Conservation (phyloP, 2,113 vertebrate species). For the Polypterus senegalus region DNA sequence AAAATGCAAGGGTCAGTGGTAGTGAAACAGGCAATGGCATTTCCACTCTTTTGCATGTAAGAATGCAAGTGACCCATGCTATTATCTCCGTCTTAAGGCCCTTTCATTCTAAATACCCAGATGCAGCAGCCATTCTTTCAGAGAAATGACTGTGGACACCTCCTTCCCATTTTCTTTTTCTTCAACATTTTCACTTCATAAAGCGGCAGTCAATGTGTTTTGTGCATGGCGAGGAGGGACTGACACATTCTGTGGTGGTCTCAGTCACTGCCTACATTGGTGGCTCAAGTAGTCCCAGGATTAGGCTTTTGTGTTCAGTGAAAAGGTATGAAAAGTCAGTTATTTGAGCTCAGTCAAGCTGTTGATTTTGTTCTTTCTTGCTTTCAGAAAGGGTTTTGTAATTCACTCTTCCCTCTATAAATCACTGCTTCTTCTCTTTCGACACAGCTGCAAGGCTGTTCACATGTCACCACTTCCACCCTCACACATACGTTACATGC, state of each 20-base stretch:
- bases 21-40: slow-evolving; percentile 71
- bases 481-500: not conserved
- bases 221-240: slow-evolving; percentile 71
- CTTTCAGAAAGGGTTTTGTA: slow-evolving; percentile 64
- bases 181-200: slow-evolving; percentile 86
- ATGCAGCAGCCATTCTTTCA: slow-evolving; percentile 60
- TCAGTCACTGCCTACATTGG: slow-evolving; percentile 73
- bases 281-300: slow-evolving; percentile 89
- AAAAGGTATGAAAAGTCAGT: slow-evolving; percentile 98
- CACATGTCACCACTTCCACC: slow-evolving; percentile 24
- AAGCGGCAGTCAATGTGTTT: slow-evolving; percentile 91
- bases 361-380: slow-evolving; percentile 68
- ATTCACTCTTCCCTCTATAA: slow-evolving; percentile 66
- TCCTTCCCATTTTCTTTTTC: slow-evolving; percentile 76
- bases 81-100: slow-evolving; percentile 61
- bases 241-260: slow-evolving; percentile 84
- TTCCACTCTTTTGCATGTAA: slow-evolving; percentile 58
- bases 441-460: slow-evolving; percentile 44
- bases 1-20: slow-evolving; percentile 77
- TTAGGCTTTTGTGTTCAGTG: slow-evolving; percentile 83
- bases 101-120: slow-evolving; percentile 79
- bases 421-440: slow-evolving; percentile 51
- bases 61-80: slow-evolving; percentile 67
- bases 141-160: slow-evolving; percentile 75
- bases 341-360: slow-evolving; percentile 95